Evolutionary conservation across 2,888 invertebrate species (phyloP), one percentile per base, ranked within the genome.

Genomic region (Netelia inedita): DNA sequence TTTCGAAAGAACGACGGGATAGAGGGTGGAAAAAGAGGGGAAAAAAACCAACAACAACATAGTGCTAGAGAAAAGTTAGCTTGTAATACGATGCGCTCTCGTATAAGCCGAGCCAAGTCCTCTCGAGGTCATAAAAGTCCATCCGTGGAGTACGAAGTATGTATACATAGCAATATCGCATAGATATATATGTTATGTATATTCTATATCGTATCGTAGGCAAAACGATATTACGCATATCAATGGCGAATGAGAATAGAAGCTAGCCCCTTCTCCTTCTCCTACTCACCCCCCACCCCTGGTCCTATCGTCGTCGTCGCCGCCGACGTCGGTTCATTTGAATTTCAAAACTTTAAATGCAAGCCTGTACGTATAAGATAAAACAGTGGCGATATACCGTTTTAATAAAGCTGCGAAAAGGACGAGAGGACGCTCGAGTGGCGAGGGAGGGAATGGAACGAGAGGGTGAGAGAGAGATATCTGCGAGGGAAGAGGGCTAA

Each of bases 311-410:
- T 72, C 73, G 68, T 74, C 74, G 57, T 16, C 71, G 73, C 66
- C 21, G 65, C 66, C 21, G 65, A 50, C 71, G 88, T 86, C 87
- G 89, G 84, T 88, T 89, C 90, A 91, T 91, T 91, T 91, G 90
- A 91, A 91, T 90, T 91, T 91, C 89, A 91, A 91, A 91, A 91
- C 89, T 88, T 90, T 89, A 90, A 90, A 91, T 91, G 89, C 90
- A 88, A 90, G 89, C 88, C 91, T 90, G 90, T 89, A 88, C 87
- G 89, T 91, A 89, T 89, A 91, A 90, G 91, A 91, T 91, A 90
- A 89, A 91, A 91, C 89, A 89, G 81, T 69, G 86, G 87, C 89
- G 90, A 90, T 91, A 90, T 90, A 90, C 88, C 87, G 90, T 91
- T 91, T 91, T 91, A 90, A 91, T 90, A 91, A 91, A 91, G 90